These are phyloP conservation scores for Lamellibrachia satsuma DNA, from an alignment of 2,888 invertebrate species.

Conservation along the genomic window DNA sequence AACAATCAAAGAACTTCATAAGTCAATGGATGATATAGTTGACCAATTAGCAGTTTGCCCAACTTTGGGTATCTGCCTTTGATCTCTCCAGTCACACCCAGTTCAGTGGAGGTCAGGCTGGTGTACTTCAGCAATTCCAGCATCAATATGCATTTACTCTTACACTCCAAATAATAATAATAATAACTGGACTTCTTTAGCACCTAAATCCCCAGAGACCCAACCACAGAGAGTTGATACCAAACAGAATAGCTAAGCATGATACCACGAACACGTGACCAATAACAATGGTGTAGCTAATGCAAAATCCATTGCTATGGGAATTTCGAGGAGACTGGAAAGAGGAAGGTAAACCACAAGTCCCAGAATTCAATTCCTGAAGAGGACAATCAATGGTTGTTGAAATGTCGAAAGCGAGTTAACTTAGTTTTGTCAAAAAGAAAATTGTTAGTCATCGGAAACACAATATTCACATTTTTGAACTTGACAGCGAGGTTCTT, in stretches of 20 bases:
- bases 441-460: not conserved
- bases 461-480: slow-evolving; percentile 55
- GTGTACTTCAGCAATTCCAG: not conserved
- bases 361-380: not conserved
- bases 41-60: not conserved
- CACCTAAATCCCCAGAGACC: too few species aligned
- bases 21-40: not conserved
- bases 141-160: not conserved
- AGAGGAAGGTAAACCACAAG: not conserved
- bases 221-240: too few species aligned
- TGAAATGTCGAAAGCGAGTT: not conserved
- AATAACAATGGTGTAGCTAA: not conserved
- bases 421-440: not conserved
- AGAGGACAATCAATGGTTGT: too few species aligned
- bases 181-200: not conserved
- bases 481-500: slow-evolving; percentile 55
- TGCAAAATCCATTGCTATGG: not conserved
- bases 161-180: not conserved
- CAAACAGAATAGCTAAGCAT: too few species aligned
- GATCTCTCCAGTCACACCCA: not conserved
- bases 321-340: not conserved
- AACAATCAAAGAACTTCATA: not conserved
- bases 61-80: not conserved
- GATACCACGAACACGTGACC: too few species aligned
- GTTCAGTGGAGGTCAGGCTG: not conserved